phyloP scores from a whole-genome alignment of 2,797 vertebrate species.

The Diplodus puntazzo region DNA sequence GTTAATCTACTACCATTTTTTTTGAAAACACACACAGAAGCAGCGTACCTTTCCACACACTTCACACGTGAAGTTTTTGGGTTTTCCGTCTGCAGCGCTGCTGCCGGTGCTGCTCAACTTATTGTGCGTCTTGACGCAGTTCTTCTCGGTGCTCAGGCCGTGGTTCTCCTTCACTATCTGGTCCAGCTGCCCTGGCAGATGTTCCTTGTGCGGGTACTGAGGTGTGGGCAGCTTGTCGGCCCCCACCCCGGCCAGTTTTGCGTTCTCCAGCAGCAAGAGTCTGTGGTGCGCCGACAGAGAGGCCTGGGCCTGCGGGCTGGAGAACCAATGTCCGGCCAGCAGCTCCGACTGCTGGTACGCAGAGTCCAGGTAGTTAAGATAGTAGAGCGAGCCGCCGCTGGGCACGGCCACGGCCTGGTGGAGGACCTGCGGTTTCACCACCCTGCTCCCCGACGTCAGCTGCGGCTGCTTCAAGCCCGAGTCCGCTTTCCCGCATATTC shows the following conservation, averaged over 20 bases:
- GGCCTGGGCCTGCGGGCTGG: conserved; percentile 89
- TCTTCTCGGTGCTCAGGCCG: conserved; percentile 86
- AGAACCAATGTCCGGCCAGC: conserved; percentile 89
- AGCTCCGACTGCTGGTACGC: conserved; percentile 91
- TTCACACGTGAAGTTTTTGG: conserved; percentile 97
- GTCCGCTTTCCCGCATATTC: conserved; percentile 91
- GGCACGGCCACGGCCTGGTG: conserved; percentile 93
- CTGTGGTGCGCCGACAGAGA: conserved; percentile 93
- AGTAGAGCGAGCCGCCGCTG: conserved; percentile 92
- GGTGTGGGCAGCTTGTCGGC: conserved; percentile 91
- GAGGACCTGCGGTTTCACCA: conserved; percentile 97
- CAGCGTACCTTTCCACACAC: conserved; percentile 95
- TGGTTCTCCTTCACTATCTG: conserved; percentile 96
- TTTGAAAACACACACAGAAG: too few species aligned
- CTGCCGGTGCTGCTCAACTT: conserved; percentile 81
- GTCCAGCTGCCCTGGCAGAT: conserved; percentile 91
- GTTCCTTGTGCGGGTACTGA: conserved; percentile 89
- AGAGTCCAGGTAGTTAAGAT: conserved; percentile 97
- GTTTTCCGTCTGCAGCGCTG: conserved; percentile 87
- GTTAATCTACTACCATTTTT: too few species aligned
- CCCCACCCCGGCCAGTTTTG: conserved; percentile 86
- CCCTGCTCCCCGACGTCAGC: conserved; percentile 84
- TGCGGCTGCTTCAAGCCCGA: conserved; percentile 87
- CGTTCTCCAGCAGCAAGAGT: conserved; percentile 93
- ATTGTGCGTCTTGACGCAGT: conserved; percentile 85